Evolutionary conservation across 2,113 vertebrate species (phyloP), one percentile per base, ranked within the genome.

Genomic region (Salvator merianae): DNA sequence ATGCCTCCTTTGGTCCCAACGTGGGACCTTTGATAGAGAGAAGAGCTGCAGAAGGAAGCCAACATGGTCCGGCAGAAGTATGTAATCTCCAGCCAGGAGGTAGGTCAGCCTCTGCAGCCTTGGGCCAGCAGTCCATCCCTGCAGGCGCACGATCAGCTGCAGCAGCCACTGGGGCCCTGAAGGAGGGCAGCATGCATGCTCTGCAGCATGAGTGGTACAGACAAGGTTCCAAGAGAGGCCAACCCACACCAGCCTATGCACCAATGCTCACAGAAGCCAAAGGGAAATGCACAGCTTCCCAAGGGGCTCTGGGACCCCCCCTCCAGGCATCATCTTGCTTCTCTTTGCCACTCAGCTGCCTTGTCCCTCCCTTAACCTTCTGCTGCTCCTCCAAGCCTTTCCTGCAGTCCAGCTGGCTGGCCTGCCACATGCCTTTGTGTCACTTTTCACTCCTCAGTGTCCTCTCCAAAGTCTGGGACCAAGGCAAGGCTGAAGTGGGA

Each of bases 61-160:
- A 84, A 89, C 32, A 24, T 70, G 55, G 26, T 88, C 66, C 83
- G 89, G 71, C 91, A 94, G 79, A 93, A 88, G 68, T 86, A 90
- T 40, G 88, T 16, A 1, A 70, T 79, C 28, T 86, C 89, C 22
- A 73, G 86, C 68, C 81, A 55, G 14, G 81, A 94, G 88, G 90
- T 83, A 83, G 63, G 8, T 0, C 34, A 30, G 5, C 12, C 30
- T 43, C 47, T 30, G 20, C 43, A 65, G 34, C 55, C 20, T 13
- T 20, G 26, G 20, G 34, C 0, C 0, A 2, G 5, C 55, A 53
- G 50, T 53, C 55, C 55, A 4, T 3, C 55, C 55, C 16, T 53
- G 10, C 55, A 20, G 2, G 55, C 55, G 14, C 16, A 59, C 18
- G 43, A 13, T 59, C 55, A 59, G 3, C 16, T 59, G 55, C 55